Conservation (phyloP, 2,888 invertebrate genomes). For the Miltochrista miniata region DNA sequence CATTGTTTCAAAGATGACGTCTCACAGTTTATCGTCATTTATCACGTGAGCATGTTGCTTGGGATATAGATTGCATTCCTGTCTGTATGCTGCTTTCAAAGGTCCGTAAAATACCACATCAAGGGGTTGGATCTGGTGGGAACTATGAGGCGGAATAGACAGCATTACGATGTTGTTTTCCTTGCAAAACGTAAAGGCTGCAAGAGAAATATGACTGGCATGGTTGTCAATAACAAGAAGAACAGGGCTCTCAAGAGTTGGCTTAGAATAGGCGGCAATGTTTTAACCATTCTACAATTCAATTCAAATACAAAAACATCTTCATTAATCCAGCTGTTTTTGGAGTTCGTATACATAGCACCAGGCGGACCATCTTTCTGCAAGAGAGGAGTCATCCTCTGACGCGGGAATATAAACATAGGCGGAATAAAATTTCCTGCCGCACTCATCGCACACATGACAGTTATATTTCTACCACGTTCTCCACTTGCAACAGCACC, state of each 20-base stretch:
- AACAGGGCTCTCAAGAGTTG: neutral
- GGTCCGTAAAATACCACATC: constrained; percentile 40
- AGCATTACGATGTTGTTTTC: constrained; percentile 19
- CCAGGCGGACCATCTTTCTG: too few relatives aligned
- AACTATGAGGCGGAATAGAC: constrained; percentile 29
- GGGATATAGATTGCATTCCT: constrained; percentile 33
- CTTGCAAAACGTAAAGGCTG: constrained; percentile 33
- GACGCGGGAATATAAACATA: too few relatives aligned
- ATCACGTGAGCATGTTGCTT: too few relatives aligned
- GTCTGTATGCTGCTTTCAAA: constrained; percentile 37
- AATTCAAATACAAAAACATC: too few relatives aligned
- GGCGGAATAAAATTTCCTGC: constrained; percentile 23
- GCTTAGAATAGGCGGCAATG: too few relatives aligned
- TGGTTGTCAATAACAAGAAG: constrained; percentile 38
- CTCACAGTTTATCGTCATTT: too few relatives aligned
- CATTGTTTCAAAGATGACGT: too few relatives aligned
- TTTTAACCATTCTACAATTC: too few relatives aligned
- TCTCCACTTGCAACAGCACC: constrained; percentile 38
- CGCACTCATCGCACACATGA: constrained; percentile 50
- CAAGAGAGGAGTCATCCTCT: too few relatives aligned
- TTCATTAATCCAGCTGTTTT: too few relatives aligned
- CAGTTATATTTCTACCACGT: constrained; percentile 40
- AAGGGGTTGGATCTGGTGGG: constrained; percentile 33
- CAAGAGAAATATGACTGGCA: constrained; percentile 13
- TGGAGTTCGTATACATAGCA: too few relatives aligned